phyloP scores from a whole-genome alignment of 2,888 invertebrate species.

The Torymus auratus region DNA sequence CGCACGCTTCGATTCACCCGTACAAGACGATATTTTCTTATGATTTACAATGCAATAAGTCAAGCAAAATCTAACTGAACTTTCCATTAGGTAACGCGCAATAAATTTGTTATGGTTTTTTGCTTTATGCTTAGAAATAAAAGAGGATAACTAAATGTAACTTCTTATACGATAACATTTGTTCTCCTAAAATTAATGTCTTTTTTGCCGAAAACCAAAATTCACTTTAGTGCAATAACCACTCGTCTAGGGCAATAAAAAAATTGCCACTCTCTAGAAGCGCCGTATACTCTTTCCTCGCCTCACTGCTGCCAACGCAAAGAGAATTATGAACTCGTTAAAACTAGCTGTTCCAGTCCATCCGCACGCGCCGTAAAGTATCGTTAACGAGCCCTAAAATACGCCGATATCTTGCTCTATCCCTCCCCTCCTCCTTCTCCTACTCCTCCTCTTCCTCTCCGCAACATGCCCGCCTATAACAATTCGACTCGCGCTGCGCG shows the following conservation, averaged over 20 bases:
- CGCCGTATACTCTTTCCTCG: too few relatives aligned
- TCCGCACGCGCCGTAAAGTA: neutral
- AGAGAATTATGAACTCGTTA: conserved; percentile 1
- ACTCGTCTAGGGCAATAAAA: too few relatives aligned
- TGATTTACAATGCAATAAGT: conserved; percentile 17
- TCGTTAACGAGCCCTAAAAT: conserved; percentile 46
- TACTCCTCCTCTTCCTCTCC: neutral
- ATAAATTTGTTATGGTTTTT: conserved; percentile 2
- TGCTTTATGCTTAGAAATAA: neutral
- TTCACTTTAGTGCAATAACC: too few relatives aligned
- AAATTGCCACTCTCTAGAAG: too few relatives aligned
- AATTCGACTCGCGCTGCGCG: neutral
- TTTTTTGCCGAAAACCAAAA: too few relatives aligned
- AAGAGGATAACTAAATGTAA: too few relatives aligned
- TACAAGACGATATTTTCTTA: neutral
- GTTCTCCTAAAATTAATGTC: too few relatives aligned
- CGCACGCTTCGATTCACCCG: neutral
- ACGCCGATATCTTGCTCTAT: neutral
- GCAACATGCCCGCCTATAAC: conserved; percentile 15
- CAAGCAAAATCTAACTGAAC: too few relatives aligned
- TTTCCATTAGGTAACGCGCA: neutral
- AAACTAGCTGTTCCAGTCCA: neutral
- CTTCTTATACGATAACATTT: too few relatives aligned
- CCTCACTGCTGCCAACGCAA: neutral
- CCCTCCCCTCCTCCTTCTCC: too few relatives aligned